Evolutionary conservation across 2,888 invertebrate genomes (phyloP).

Genomic region (Acronicta leporina): DNA sequence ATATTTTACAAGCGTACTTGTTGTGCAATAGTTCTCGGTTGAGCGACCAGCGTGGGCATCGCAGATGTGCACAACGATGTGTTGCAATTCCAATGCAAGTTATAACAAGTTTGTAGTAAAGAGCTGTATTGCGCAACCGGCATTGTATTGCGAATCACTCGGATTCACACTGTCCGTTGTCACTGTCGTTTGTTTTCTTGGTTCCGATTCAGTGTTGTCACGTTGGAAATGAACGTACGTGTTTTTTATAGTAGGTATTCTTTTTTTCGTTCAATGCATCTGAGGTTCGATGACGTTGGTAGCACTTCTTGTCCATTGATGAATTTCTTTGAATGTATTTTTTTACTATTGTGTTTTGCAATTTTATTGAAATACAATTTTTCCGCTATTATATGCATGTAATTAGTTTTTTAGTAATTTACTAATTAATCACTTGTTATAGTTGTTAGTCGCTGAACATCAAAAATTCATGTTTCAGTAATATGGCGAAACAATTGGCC

Average conservation of each 20-base stretch:
- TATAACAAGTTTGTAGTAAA: slow-evolving; percentile 60
- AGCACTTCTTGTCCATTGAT: slow-evolving; percentile 33
- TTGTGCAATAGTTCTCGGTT: slow-evolving; percentile 53
- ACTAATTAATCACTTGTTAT: neutral
- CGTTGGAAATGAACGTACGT: slow-evolving; percentile 52
- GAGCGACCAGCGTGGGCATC: slow-evolving; percentile 58
- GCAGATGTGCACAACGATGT: slow-evolving; percentile 61
- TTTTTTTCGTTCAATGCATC: too few relatives aligned
- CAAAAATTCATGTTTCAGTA: slow-evolving; percentile 6
- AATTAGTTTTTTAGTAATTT: neutral
- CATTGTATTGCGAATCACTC: slow-evolving; percentile 59
- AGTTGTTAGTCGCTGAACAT: neutral
- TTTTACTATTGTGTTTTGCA: neutral
- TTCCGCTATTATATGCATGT: neutral
- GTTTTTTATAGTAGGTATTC: slow-evolving; percentile 3
- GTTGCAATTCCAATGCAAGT: slow-evolving; percentile 66
- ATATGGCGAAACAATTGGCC: slow-evolving; percentile 33
- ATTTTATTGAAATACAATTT: neutral
- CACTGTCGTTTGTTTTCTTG: slow-evolving; percentile 33
- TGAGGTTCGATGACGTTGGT: slow-evolving; percentile 8
- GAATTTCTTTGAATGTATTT: slow-evolving; percentile 3
- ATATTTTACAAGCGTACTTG: slow-evolving; percentile 43
- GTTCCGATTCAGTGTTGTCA: slow-evolving; percentile 50
- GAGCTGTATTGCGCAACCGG: slow-evolving; percentile 57
- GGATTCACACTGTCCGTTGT: slow-evolving; percentile 41